A percentile compares a stretch with the other conserved stretches of the same genome.
Evolutionary conservation across 2,888 invertebrate genomes (phyloP).

Genomic region (Acrobasis suavella): DNA sequence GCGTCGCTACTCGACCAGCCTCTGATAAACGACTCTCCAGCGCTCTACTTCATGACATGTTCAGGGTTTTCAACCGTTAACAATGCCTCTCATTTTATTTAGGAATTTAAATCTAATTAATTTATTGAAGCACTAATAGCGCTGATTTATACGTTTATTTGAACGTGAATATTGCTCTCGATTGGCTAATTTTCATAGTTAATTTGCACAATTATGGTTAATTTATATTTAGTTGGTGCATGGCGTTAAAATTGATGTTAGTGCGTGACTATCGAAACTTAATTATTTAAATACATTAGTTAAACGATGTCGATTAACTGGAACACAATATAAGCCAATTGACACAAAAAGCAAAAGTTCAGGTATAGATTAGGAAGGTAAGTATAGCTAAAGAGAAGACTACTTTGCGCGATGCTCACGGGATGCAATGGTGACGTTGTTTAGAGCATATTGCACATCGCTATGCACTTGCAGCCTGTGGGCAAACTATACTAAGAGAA

Average conservation of each 20-base stretch:
- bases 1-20: slow-evolving; percentile 61
- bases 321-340: no score
- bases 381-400: no score
- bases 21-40: slow-evolving; percentile 35
- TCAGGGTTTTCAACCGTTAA: slow-evolving; percentile 63
- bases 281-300: no score
- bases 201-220: neutral
- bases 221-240: neutral
- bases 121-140: slow-evolving; percentile 13
- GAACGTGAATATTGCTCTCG: neutral
- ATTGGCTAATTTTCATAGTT: neutral
- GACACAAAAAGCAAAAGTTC: no score
- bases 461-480: no score
- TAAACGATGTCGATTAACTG: no score
- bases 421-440: no score
- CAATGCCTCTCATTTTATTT: slow-evolving; percentile 54
- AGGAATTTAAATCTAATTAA: slow-evolving; percentile 33
- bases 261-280: no score
- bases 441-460: no score
- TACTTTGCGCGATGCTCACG: no score
- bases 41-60: slow-evolving; percentile 62
- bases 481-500: no score
- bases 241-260: neutral
- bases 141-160: slow-evolving; percentile 8
- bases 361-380: no score